A percentile compares a stretch with the other conserved stretches of the same genome.
Evolutionary conservation across 1,140 invertebrate genomes (phyloP).

Genomic region (Platyscapa corneri): DNA sequence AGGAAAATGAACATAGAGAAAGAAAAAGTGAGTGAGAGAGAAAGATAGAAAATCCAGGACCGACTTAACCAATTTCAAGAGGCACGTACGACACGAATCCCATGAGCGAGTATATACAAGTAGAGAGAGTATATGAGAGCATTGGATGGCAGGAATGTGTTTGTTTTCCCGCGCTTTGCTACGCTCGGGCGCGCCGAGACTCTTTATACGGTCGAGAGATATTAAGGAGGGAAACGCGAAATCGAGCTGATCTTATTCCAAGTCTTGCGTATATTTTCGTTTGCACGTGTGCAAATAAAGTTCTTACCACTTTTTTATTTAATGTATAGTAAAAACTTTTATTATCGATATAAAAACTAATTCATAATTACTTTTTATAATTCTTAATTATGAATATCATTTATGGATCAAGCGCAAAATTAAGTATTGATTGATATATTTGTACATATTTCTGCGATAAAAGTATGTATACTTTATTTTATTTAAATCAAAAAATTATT

Average conservation of each 20-base stretch:
- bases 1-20: slow-evolving; percentile 20
- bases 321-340: not conserved
- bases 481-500: too few relatives aligned
- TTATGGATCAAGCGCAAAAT: not conserved
- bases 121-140: not conserved
- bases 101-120: slow-evolving; percentile 45
- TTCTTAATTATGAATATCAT: not conserved
- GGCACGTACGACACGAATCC: slow-evolving; percentile 59
- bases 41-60: slow-evolving; percentile 56
- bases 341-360: not conserved
- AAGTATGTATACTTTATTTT: too few relatives aligned
- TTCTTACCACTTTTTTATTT: not conserved
- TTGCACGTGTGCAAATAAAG: slow-evolving; percentile 36
- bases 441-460: too few relatives aligned
- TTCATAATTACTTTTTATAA: too few relatives aligned
- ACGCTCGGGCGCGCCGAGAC: slow-evolving; percentile 45
- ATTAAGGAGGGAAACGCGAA: slow-evolving; percentile 50
- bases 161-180: slow-evolving; percentile 53
- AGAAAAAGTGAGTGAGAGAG: slow-evolving; percentile 46
- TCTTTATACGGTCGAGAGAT: slow-evolving; percentile 49
- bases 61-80: slow-evolving; percentile 67
- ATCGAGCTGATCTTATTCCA: slow-evolving; percentile 53
- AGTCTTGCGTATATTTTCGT: slow-evolving; percentile 4
- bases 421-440: too few relatives aligned
- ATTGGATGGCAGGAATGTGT: slow-evolving; percentile 31